Conservation (phyloP, 2,888 invertebrate genomes). For the Brenthis ino region DNA sequence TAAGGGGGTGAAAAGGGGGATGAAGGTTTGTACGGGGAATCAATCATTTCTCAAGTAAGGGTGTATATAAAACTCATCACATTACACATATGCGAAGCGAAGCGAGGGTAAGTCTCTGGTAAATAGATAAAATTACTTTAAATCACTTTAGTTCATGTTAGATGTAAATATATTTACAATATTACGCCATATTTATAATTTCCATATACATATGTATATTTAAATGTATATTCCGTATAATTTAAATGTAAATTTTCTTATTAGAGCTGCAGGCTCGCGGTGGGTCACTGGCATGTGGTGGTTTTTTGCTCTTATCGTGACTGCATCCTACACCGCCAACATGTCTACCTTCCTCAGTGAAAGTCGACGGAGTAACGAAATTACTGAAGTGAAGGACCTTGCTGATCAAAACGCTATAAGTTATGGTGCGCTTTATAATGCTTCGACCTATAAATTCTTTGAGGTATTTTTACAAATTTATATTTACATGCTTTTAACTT, state of each 20-base stretch:
- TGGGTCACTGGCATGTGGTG: conserved; percentile 95
- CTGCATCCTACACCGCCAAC: conserved; percentile 88
- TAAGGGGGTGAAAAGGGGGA: too few species aligned
- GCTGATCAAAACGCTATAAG: conserved; percentile 92
- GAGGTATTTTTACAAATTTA: conserved; percentile 72
- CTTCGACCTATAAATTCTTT: conserved; percentile 93
- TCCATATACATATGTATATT: not conserved
- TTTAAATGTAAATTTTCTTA: conserved; percentile 9
- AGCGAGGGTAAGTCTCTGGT: too few species aligned
- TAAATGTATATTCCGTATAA: not conserved
- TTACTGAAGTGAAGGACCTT: conserved; percentile 90
- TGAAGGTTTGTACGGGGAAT: too few species aligned
- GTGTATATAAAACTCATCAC: too few species aligned
- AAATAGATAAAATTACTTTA: too few species aligned
- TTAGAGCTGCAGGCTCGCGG: conserved; percentile 93
- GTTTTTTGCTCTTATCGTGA: conserved; percentile 96
- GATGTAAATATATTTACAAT: too few species aligned
- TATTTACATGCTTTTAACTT: too few species aligned
- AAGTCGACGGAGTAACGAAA: conserved; percentile 89
- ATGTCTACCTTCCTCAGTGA: conserved; percentile 93
- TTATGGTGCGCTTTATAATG: conserved; percentile 90
- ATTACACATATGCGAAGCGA: too few species aligned
- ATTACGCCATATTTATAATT: too few species aligned
- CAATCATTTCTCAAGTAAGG: too few species aligned
- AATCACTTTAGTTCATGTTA: too few species aligned